Percentiles rank a stretch among this genome's conserved stretches.
These are phyloP conservation scores for Platycnemis pennipes DNA, from an alignment of 2,888 invertebrate species.

Conservation along the genomic window DNA sequence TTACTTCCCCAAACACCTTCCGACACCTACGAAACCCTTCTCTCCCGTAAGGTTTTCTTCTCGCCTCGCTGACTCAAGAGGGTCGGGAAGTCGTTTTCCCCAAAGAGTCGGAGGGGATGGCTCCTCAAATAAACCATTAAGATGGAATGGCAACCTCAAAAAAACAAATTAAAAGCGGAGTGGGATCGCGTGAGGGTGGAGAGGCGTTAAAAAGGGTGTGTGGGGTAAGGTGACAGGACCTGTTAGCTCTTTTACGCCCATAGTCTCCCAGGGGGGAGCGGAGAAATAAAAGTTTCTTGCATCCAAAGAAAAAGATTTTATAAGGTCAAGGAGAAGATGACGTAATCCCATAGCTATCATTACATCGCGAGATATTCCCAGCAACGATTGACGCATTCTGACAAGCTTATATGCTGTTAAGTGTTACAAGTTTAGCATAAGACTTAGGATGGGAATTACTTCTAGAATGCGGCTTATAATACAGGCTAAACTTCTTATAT, in stretches of 20 bases:
- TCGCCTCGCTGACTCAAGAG: neutral
- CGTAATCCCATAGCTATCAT: neutral
- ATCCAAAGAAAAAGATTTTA: neutral
- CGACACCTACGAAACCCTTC: neutral
- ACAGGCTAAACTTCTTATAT: no score
- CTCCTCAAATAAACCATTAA: constrained; percentile 36
- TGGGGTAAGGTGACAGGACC: neutral
- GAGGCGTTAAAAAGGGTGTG: neutral
- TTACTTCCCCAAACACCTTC: neutral
- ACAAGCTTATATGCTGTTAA: no score
- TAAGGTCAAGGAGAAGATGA: neutral
- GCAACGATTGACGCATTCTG: no score
- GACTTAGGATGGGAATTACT: no score
- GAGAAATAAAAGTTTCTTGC: neutral
- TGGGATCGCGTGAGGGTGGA: neutral
- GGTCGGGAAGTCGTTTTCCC: neutral
- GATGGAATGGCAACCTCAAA: constrained; percentile 35
- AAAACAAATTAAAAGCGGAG: neutral
- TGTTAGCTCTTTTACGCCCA: neutral
- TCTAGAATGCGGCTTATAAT: no score
- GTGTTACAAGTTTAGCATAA: no score
- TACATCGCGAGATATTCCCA: neutral
- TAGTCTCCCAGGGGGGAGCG: neutral
- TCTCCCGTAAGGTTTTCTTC: neutral
- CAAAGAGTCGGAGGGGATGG: neutral